These are phyloP conservation scores for Scaptomyza parva DNA, from an alignment of 2,888 invertebrate genomes.

Conservation along the genomic window DNA sequence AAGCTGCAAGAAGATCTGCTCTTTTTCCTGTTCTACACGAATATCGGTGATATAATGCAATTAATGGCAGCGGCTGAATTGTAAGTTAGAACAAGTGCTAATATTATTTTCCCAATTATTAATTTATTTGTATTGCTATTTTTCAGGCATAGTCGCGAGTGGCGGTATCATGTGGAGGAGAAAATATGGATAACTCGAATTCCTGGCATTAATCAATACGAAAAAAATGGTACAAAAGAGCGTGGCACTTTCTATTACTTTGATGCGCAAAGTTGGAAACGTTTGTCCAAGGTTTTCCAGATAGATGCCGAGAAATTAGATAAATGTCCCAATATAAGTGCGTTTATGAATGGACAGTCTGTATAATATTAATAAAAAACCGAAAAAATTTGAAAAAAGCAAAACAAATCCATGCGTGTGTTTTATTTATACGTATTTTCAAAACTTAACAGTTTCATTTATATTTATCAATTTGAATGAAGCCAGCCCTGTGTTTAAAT, in stretches of 20 bases:
- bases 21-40: constrained; percentile 99
- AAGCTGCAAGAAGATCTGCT: constrained; percentile 99
- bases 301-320: constrained; percentile 99
- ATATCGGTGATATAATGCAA: constrained; percentile 99
- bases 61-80: constrained; percentile 98
- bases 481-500: background rate
- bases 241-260: constrained; percentile 99
- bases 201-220: constrained; percentile 95
- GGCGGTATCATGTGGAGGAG: constrained; percentile 99
- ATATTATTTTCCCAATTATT: background rate
- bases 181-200: constrained; percentile 99
- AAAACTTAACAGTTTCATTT: constrained; percentile 4
- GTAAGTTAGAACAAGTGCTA: constrained; percentile 87
- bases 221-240: constrained; percentile 98
- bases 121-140: constrained; percentile 1
- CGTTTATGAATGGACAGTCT: constrained; percentile 85
- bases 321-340: constrained; percentile 86
- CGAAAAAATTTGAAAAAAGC: constrained; percentile 82
- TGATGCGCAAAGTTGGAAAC: constrained; percentile 99
- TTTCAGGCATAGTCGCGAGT: constrained; percentile 96
- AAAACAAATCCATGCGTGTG: constrained; percentile 19
- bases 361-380: constrained; percentile 85
- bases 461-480: background rate
- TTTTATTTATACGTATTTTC: constrained; percentile 3
- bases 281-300: constrained; percentile 99